Percentiles rank a stretch among this genome's conserved stretches.
These are phyloP conservation scores for Ageneiosus marmoratus DNA, from an alignment of 2,113 vertebrate species.

Conservation along the genomic window DNA sequence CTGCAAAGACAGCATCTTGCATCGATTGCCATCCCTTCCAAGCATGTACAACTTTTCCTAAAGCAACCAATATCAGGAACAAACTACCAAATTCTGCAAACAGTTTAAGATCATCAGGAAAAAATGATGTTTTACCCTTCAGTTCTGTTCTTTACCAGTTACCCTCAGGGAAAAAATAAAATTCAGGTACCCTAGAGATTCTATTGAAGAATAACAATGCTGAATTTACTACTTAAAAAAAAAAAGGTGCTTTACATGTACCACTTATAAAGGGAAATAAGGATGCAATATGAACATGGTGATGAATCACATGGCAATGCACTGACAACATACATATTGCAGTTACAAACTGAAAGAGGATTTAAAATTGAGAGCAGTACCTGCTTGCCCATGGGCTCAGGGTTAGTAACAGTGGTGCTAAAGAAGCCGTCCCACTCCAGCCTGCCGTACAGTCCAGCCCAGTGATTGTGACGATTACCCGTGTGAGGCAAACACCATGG, in stretches of 20 bases:
- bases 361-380: conserved; percentile 61
- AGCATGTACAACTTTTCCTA: not conserved
- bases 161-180: too few relatives aligned
- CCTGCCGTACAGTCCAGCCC: conserved; percentile 92
- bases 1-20: too few relatives aligned
- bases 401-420: conserved; percentile 96
- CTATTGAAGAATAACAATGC: not conserved
- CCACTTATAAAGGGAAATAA: not conserved
- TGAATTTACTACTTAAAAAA: too few relatives aligned
- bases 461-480: conserved; percentile 95
- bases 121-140: too few relatives aligned
- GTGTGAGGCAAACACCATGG: conserved; percentile 98
- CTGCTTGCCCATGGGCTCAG: conserved; percentile 98
- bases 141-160: too few relatives aligned
- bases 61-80: not conserved
- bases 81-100: not conserved
- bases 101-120: too few relatives aligned
- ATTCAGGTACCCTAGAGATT: not conserved
- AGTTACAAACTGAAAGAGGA: not conserved
- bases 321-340: not conserved
- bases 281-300: not conserved
- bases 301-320: too few relatives aligned
- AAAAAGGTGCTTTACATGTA: not conserved
- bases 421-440: conserved; percentile 98
- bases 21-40: too few relatives aligned